Evolutionary conservation across 1,140 invertebrate genomes (phyloP).

Genomic region (Drosophila ohnishii): DNA sequence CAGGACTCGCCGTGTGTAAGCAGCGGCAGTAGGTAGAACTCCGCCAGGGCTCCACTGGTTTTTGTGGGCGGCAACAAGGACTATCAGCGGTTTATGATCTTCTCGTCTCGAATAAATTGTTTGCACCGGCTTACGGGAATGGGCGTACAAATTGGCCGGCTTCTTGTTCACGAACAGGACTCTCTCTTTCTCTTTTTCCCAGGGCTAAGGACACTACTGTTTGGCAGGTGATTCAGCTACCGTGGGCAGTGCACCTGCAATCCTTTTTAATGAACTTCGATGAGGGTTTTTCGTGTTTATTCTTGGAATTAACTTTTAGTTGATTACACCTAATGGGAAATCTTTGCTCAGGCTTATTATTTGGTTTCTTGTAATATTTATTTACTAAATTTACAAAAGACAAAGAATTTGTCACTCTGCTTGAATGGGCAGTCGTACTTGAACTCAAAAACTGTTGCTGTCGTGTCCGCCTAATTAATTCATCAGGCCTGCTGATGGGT

Average conservation of each 20-base stretch:
- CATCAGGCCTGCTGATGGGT: conserved; percentile 40
- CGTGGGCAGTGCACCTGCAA: conserved; percentile 31
- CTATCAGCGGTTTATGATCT: conserved; percentile 73
- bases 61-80: conserved; percentile 38
- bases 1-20: neutral
- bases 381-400: neutral
- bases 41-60: conserved; percentile 12
- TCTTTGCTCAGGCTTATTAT: neutral
- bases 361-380: neutral
- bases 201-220: conserved; percentile 46
- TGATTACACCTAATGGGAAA: conserved; percentile 16
- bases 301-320: conserved; percentile 7
- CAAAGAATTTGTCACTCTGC: conserved; percentile 35
- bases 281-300: conserved; percentile 9
- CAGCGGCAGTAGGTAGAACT: conserved; percentile 3
- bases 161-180: conserved; percentile 22
- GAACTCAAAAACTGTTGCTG: conserved; percentile 25
- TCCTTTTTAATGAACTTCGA: conserved; percentile 58
- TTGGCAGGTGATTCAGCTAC: conserved; percentile 57
- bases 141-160: conserved; percentile 60
- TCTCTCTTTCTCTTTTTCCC: neutral
- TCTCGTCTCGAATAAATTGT: conserved; percentile 46
- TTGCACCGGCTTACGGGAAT: conserved; percentile 24
- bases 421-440: conserved; percentile 1
- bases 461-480: conserved; percentile 68